phyloP scores from a whole-genome alignment of 1,140 invertebrate genomes.

The Metopolophium dirhodum region DNA sequence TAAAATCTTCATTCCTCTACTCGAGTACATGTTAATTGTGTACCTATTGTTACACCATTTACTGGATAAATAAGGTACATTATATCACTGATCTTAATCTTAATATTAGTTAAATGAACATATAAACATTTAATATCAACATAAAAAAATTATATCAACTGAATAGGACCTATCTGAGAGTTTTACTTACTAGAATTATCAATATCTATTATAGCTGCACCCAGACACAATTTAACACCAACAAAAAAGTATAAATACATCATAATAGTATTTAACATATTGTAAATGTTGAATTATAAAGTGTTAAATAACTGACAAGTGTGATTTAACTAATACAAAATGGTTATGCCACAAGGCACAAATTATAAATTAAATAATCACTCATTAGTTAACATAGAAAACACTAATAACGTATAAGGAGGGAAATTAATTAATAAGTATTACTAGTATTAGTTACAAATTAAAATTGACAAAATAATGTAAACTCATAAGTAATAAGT shows the following conservation, averaged over 20 bases:
- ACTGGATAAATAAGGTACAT: neutral
- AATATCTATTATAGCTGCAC: neutral
- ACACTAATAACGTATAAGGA: neutral
- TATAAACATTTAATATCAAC: neutral
- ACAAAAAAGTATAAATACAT: neutral
- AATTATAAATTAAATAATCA: neutral
- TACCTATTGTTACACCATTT: neutral
- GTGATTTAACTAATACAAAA: neutral
- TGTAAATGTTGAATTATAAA: neutral
- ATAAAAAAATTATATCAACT: neutral
- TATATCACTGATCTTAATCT: neutral
- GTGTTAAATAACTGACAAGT: neutral
- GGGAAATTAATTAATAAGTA: neutral
- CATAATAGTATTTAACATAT: neutral
- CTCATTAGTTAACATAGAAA: neutral
- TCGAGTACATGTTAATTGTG: neutral
- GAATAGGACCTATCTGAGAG: neutral
- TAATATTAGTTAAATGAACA: neutral
- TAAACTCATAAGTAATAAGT: neutral
- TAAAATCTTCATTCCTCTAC: neutral
- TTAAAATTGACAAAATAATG: neutral
- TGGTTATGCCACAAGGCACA: neutral
- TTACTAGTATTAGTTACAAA: no score
- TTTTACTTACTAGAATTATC: conserved; percentile 13
- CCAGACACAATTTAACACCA: neutral